Percentiles rank a stretch among this genome's conserved stretches.
Conservation (phyloP, 1,140 invertebrate species). For the Trichonephila inaurata region DNA sequence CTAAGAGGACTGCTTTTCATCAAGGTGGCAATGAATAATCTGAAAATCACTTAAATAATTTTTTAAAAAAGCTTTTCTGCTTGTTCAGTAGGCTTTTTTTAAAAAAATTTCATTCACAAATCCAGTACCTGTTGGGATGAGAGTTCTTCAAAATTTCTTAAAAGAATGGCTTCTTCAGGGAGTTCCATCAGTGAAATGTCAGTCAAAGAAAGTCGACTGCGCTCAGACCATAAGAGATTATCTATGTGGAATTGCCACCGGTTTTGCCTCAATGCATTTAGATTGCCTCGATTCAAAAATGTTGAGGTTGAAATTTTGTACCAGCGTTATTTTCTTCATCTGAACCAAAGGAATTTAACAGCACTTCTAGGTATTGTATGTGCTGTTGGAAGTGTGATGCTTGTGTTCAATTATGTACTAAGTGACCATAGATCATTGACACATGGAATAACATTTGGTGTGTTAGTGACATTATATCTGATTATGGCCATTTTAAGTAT, state of each 20-base stretch:
- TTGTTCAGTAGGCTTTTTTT: background rate
- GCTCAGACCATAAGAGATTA: conserved; percentile 54
- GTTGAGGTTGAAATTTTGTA: conserved; percentile 92
- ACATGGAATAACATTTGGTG: conserved; percentile 79
- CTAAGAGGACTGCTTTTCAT: background rate
- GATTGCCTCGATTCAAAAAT: conserved; percentile 76
- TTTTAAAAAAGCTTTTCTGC: background rate
- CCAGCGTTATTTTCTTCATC: conserved; percentile 94
- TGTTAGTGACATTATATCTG: conserved; percentile 82
- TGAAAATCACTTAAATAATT: background rate
- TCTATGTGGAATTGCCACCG: conserved; percentile 71
- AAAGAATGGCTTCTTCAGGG: conserved; percentile 69
- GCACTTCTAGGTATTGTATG: conserved; percentile 89
- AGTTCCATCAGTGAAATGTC: conserved; percentile 69
- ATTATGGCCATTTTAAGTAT: conserved; percentile 88
- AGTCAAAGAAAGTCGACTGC: conserved; percentile 63
- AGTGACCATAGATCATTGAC: conserved; percentile 79
- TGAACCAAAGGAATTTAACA: conserved; percentile 94
- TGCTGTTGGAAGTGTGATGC: conserved; percentile 85
- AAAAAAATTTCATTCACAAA: background rate
- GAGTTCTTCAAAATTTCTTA: background rate
- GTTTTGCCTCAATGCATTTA: conserved; percentile 73
- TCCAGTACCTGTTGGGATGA: background rate
- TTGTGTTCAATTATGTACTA: conserved; percentile 81
- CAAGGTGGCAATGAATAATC: conserved; percentile 33